A percentile compares a stretch with the other conserved stretches of the same genome.
Evolutionary conservation across 2,888 invertebrate genomes (phyloP).

Genomic region (Oligia strigilis): DNA sequence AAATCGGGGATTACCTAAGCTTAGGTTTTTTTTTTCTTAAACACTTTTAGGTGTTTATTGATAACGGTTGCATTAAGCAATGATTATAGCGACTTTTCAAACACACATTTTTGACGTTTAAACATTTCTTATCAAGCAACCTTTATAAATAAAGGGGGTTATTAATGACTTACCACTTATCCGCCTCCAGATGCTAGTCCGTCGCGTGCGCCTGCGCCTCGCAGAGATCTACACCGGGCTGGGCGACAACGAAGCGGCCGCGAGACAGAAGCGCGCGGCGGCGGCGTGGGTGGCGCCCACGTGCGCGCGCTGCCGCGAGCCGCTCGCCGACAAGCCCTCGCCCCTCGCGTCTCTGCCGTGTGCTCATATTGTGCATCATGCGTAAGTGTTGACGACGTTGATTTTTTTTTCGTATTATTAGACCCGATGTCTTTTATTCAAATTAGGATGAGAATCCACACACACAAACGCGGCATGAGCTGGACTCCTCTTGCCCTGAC

Average conservation of each 20-base stretch:
- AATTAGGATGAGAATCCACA: no score
- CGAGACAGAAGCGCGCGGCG: constrained; percentile 94
- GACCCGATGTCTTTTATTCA: no score
- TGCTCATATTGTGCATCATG: constrained; percentile 96
- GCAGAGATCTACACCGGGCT: constrained; percentile 95
- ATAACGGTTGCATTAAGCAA: no score
- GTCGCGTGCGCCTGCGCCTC: constrained; percentile 94
- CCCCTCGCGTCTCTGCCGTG: constrained; percentile 95
- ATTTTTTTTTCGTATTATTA: no score
- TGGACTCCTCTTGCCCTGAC: no score
- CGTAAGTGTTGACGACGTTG: constrained; percentile 85
- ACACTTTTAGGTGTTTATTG: no score
- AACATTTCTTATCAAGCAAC: no score
- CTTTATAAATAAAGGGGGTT: no score
- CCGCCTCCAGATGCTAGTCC: constrained; percentile 91
- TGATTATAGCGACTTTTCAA: no score
- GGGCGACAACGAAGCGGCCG: constrained; percentile 95
- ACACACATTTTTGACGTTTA: no score
- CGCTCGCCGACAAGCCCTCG: constrained; percentile 90
- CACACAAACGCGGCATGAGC: no score
- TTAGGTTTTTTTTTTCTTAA: background rate
- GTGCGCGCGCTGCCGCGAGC: constrained; percentile 95
- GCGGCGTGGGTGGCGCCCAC: constrained; percentile 92
- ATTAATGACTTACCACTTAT: background rate
- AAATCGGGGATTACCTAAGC: background rate